phyloP scores from a whole-genome alignment of 2,888 invertebrate species.

The Axea sp. region DNA sequence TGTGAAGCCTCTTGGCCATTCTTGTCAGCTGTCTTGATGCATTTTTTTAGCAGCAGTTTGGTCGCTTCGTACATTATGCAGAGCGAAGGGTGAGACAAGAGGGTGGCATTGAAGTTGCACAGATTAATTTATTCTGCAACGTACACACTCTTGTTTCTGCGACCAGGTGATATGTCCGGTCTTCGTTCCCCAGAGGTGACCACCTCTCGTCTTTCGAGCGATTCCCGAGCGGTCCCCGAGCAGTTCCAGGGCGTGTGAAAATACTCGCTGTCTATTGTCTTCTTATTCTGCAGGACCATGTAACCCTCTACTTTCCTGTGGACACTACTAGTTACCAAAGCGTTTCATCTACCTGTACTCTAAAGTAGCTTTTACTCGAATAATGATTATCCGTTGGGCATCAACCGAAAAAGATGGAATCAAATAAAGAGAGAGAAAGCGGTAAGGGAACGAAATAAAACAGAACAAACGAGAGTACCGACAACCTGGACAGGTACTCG shows the following conservation, averaged over 20 bases:
- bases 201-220: constrained; percentile 60
- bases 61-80: constrained; percentile 55
- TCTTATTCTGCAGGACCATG: constrained; percentile 66
- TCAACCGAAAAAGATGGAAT: constrained; percentile 52
- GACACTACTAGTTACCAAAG: constrained; percentile 53
- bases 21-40: constrained; percentile 66
- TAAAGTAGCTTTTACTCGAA: constrained; percentile 64
- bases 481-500: constrained; percentile 60
- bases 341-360: constrained; percentile 62
- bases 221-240: constrained; percentile 55
- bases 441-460: constrained; percentile 38
- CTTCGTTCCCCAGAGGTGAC: constrained; percentile 65
- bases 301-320: constrained; percentile 57
- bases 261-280: constrained; percentile 69
- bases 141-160: constrained; percentile 66
- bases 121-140: constrained; percentile 74
- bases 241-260: constrained; percentile 72
- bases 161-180: constrained; percentile 76
- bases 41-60: constrained; percentile 57
- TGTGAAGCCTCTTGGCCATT: constrained; percentile 59
- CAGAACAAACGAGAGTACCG: constrained; percentile 60
- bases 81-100: constrained; percentile 60
- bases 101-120: constrained; percentile 66
- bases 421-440: constrained; percentile 36
- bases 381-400: constrained; percentile 59